Conservation (phyloP, 2,888 invertebrate species). For the Trilocha varians region DNA sequence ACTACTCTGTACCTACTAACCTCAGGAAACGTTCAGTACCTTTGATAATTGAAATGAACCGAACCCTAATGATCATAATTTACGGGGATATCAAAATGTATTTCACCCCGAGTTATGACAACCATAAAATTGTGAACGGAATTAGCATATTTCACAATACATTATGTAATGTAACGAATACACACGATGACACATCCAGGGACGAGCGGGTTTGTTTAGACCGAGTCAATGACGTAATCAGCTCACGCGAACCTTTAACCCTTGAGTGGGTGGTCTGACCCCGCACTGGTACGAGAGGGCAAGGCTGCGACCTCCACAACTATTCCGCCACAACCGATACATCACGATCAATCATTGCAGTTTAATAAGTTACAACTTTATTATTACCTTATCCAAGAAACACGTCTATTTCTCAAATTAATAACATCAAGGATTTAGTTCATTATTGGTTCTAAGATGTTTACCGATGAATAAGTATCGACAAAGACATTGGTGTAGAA, state of each 20-base stretch:
- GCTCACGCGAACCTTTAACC: slow-evolving; percentile 29
- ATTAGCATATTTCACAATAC: background rate
- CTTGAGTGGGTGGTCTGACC: slow-evolving; percentile 19
- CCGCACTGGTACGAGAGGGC: slow-evolving; percentile 37
- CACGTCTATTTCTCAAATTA: too few relatives aligned
- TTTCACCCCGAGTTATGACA: background rate
- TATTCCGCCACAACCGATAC: slow-evolving; percentile 9
- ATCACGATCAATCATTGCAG: slow-evolving; percentile 6
- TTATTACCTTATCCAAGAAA: too few relatives aligned
- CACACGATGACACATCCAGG: slow-evolving; percentile 11
- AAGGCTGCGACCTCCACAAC: slow-evolving; percentile 37
- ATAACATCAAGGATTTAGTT: too few relatives aligned
- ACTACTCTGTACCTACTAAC: too few relatives aligned
- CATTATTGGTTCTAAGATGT: too few relatives aligned
- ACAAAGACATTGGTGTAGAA: too few relatives aligned
- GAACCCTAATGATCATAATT: background rate
- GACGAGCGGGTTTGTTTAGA: slow-evolving; percentile 23
- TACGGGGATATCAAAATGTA: background rate
- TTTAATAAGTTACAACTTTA: background rate
- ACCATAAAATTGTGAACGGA: background rate
- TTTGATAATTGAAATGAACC: background rate
- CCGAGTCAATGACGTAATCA: slow-evolving; percentile 28
- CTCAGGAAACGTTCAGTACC: background rate
- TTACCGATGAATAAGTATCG: too few relatives aligned
- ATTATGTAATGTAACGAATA: background rate